Evolutionary conservation across 2,797 vertebrate genomes (phyloP), one percentile per base, ranked within the genome.

Genomic region (Eurystomus glaucurus): DNA sequence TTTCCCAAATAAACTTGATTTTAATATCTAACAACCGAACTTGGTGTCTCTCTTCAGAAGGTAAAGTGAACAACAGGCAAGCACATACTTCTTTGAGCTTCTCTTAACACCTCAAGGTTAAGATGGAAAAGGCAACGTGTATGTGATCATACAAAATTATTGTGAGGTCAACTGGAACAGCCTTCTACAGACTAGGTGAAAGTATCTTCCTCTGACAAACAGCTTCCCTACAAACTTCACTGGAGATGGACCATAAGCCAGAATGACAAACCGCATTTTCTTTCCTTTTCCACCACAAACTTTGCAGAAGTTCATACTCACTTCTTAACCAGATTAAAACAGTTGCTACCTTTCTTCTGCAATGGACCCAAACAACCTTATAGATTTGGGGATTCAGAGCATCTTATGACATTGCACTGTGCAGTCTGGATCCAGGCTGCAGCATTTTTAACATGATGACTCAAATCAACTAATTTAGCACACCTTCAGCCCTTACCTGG

Each of bases 401-500:
- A 54, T 6, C 29, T 31, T 70, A 10, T 14, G 18, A 29, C 58
- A 64, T 5, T 29, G 25, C 7, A 4, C 69, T 50, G 26, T 10
- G 23, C 43, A 57, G 15, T 22, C 52, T 71, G 37, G 19, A 81
- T 19, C 21, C 41, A 78, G 12, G 6, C 58, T 85, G 62, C 35
- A 50, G 45, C 11, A 54, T 35, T 50, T 55, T 58, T 51, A 79
- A 57, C 5, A 2, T 2, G 2, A 17, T 0, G 1, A 45, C 14
- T 43, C 51, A 31, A 37, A 55, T 6, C 19, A 76, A 20, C 12
- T 11, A 17, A 75, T 31, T 65, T 6, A 55, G 11, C 9, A 1
- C 8, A 58, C 22, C 20, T 48, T 43, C 76, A 70, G 15, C 15
- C 20, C 96, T 93, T 79, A 98, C 99, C 99, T 99, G 95, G 98